Conservation (phyloP, 1,140 invertebrate species). For the Scylla paramamosain region DNA sequence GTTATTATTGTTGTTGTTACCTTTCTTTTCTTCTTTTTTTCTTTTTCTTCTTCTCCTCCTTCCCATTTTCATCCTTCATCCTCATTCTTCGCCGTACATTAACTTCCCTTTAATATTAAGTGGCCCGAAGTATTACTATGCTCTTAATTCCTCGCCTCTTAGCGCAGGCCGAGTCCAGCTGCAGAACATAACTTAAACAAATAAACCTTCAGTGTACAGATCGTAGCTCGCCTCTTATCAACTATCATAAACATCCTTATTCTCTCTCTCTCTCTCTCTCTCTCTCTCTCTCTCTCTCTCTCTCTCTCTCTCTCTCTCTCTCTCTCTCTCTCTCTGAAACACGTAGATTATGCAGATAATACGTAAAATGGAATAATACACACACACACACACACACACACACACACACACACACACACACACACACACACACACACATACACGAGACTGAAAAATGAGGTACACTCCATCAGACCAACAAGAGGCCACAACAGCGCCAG, state of each 20-base stretch:
- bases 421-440: not conserved
- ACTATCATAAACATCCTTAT: slow-evolving; percentile 10
- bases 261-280: slow-evolving; percentile 20
- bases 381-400: no score
- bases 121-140: not conserved
- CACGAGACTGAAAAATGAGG: not conserved
- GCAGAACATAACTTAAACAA: slow-evolving; percentile 23
- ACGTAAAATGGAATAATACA: no score
- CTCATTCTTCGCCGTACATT: not conserved
- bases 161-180: not conserved
- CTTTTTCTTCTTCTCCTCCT: not conserved
- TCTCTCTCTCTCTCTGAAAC: not conserved
- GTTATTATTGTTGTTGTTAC: not conserved
- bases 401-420: no score
- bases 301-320: slow-evolving; percentile 3
- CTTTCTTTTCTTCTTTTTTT: not conserved
- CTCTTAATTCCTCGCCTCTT: not conserved
- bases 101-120: not conserved
- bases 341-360: no score
- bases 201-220: slow-evolving; percentile 24
- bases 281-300: slow-evolving; percentile 16
- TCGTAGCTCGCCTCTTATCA: not conserved
- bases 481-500: not conserved
- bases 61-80: not conserved
- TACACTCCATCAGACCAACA: not conserved